Conservation (phyloP, 2,888 invertebrate species). For the Coelopa pilipes region DNA sequence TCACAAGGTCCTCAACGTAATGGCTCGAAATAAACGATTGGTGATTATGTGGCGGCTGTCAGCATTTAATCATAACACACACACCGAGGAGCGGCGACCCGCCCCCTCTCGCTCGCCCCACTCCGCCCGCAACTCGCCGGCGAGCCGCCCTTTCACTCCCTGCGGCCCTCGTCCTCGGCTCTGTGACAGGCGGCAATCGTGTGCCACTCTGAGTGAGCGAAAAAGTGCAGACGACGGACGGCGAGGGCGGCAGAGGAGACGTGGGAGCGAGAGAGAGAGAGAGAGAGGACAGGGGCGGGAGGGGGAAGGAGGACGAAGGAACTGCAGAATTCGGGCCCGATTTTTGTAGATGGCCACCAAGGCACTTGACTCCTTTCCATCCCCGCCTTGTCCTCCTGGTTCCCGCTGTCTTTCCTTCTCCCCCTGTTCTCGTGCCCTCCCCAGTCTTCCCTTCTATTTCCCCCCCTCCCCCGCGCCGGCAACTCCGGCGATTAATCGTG, state of each 20-base stretch:
- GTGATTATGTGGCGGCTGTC: constrained; percentile 29
- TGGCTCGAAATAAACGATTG: constrained; percentile 29
- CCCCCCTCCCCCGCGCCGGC: background rate
- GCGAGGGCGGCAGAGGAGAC: no score
- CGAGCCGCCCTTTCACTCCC: background rate
- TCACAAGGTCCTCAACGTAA: constrained; percentile 15
- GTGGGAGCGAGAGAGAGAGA: no score
- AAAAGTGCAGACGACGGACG: no score
- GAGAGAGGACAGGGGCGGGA: no score
- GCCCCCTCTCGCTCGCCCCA: no score
- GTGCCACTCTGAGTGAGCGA: constrained; percentile 6
- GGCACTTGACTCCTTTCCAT: no score
- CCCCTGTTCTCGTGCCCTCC: background rate
- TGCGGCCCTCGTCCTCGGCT: background rate
- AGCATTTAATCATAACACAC: constrained; percentile 28
- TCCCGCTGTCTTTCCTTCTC: background rate
- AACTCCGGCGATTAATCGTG: constrained; percentile 37
- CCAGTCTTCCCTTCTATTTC: background rate
- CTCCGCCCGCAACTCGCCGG: background rate
- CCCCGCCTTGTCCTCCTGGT: no score
- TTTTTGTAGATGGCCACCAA: no score
- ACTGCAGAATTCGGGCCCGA: no score
- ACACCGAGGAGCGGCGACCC: background rate
- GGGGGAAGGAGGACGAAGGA: no score
- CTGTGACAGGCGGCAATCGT: background rate